phyloP scores from a whole-genome alignment of 2,113 vertebrate species.

The Machaerirhynchus nigripectus region DNA sequence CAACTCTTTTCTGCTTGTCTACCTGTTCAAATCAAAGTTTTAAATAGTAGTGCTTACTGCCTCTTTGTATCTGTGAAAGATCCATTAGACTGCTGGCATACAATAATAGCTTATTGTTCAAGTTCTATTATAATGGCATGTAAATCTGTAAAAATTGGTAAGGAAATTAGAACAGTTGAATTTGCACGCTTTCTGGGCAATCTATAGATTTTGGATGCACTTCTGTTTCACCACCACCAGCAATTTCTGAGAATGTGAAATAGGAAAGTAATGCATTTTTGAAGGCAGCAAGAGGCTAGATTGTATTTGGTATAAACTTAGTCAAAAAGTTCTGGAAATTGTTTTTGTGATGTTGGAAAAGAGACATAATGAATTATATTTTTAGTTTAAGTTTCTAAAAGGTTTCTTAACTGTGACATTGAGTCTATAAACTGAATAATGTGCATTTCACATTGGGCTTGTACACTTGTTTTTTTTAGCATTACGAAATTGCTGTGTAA shows the following conservation, averaged over 20 bases:
- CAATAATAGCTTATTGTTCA: background rate
- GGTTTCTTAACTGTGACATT: background rate
- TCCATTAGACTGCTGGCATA: background rate
- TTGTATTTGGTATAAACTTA: background rate
- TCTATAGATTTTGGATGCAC: background rate
- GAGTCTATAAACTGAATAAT: background rate
- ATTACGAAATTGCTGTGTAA: background rate
- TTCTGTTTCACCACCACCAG: background rate
- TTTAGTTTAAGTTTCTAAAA: background rate
- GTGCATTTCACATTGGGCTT: background rate
- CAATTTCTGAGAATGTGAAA: background rate
- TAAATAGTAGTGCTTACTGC: background rate
- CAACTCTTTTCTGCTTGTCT: conserved; percentile 13
- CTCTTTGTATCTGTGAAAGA: background rate
- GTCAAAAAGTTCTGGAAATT: background rate
- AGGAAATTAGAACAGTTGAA: background rate
- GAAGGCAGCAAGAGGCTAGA: background rate
- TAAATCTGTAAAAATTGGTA: background rate
- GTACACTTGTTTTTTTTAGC: background rate
- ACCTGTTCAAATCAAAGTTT: background rate
- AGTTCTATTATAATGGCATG: background rate
- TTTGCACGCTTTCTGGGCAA: background rate
- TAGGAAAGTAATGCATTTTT: background rate
- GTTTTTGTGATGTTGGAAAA: background rate
- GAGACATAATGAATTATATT: background rate